Conservation (phyloP, 2,113 vertebrate genomes). For the rabbit (Oryctolagus cuniculus) region DNA sequence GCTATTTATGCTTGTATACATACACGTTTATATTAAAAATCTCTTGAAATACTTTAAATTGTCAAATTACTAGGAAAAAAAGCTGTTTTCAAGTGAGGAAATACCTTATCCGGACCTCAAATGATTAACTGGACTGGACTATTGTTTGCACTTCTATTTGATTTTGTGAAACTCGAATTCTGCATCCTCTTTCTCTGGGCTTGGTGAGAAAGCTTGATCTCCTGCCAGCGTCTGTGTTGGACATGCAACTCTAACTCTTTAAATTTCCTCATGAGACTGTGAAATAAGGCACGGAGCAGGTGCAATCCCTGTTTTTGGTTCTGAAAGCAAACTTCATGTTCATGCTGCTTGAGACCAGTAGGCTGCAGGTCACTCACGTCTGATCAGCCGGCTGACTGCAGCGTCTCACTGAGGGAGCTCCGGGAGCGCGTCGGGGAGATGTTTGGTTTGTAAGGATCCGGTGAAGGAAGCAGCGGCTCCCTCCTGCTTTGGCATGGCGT, state of each 20-base stretch:
- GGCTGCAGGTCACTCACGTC: background rate
- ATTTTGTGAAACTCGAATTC: background rate
- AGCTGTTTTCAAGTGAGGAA: background rate
- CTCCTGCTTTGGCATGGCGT: background rate
- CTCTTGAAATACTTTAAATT: background rate
- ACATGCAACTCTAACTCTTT: background rate
- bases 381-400: background rate
- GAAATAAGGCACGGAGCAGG: background rate
- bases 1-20: background rate
- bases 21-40: background rate
- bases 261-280: background rate
- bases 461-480: background rate
- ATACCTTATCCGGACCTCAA: background rate
- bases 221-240: background rate
- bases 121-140: background rate
- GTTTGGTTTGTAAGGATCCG: slow-evolving; percentile 4
- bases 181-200: background rate
- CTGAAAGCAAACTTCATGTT: background rate
- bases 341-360: background rate
- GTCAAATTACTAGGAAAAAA: background rate
- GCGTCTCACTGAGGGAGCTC: background rate
- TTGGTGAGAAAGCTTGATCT: background rate
- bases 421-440: background rate
- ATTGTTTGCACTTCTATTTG: background rate
- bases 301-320: too few species aligned